Evolutionary conservation across 2,797 vertebrate species (phyloP), one percentile per base, ranked within the genome.

Genomic region (Malurus splendens): DNA sequence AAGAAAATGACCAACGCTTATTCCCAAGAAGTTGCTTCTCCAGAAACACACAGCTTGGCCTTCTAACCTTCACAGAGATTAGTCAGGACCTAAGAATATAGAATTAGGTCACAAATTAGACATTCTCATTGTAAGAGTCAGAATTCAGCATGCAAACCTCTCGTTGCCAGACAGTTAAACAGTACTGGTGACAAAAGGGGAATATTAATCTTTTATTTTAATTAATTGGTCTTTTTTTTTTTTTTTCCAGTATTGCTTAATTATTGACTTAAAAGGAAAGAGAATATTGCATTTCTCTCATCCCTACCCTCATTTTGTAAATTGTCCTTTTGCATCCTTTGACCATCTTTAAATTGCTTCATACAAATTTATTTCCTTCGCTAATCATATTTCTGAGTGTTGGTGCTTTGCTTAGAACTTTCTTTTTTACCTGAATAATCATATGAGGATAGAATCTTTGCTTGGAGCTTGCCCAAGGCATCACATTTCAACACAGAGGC

Each of bases 401-500:
- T 89, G 4, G 3, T 71, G 77, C 7, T 60, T 91, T 47, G 8
- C 52, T 94, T 76, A 86, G 72, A 94, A 85, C 33, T 42, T 86
- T 79, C 30, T 67, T 73, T 87, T 92, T 83, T 51, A 78, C 87
- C 50, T 88, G 92, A 94, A 80, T 92, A 93, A 86, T 90, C 89
- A 91, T 72, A 70, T 60, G 28, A 89, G 18, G 32, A 50, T 50
- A 73, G 62, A 84, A 45, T 61, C 56, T 55, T 88, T 55, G 71
- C 90, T 68, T 66, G 80, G 55, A 82, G 86, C 83, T 92, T 92
- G 94, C 94, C 94, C 89, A 81, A 93, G 92, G 94, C 94, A 83
- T 56, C 14, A 12, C 62, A 57, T 73, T 71, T 78, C 60, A 86
- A 24, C 18, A 30, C 15, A 60, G 65, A 84, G 24, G 12, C 59